phyloP scores from a whole-genome alignment of 2,797 vertebrate species.

The Anguilla obscura region DNA sequence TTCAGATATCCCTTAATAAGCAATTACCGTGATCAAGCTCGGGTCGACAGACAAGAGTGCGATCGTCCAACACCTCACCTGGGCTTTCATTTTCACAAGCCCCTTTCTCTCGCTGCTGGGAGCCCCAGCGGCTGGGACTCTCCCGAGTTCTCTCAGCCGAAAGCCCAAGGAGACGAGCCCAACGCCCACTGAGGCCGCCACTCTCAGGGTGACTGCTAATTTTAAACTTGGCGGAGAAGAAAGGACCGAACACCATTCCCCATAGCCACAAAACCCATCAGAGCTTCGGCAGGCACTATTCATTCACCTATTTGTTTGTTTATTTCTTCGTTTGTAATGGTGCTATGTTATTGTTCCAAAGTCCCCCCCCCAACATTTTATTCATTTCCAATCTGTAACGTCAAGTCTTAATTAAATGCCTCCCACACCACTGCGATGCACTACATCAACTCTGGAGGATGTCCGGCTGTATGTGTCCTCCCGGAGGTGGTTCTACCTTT shows the following conservation, averaged over 20 bases:
- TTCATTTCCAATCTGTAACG: background rate
- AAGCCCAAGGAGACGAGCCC: background rate
- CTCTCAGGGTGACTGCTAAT: background rate
- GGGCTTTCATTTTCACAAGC: constrained; percentile 56
- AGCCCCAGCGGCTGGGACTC: too few species aligned
- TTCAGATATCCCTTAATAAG: constrained; percentile 33
- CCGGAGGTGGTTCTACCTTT: background rate
- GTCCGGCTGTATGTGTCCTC: background rate
- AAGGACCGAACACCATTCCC: background rate
- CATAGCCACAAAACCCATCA: background rate
- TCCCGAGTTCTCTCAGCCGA: background rate
- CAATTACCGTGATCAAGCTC: constrained; percentile 44
- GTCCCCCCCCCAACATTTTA: background rate
- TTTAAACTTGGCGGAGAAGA: background rate
- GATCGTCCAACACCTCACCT: constrained; percentile 51
- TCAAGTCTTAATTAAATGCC: background rate
- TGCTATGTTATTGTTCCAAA: background rate
- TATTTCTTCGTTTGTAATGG: background rate
- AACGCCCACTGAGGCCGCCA: background rate
- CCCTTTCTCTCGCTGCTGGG: background rate
- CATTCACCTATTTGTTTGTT: background rate
- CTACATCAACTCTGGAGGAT: background rate
- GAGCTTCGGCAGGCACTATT: background rate
- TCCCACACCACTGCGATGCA: background rate
- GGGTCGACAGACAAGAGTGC: constrained; percentile 30